These are phyloP conservation scores for Chloropsis cyanopogon DNA, from an alignment of 2,113 vertebrate species.

Conservation along the genomic window DNA sequence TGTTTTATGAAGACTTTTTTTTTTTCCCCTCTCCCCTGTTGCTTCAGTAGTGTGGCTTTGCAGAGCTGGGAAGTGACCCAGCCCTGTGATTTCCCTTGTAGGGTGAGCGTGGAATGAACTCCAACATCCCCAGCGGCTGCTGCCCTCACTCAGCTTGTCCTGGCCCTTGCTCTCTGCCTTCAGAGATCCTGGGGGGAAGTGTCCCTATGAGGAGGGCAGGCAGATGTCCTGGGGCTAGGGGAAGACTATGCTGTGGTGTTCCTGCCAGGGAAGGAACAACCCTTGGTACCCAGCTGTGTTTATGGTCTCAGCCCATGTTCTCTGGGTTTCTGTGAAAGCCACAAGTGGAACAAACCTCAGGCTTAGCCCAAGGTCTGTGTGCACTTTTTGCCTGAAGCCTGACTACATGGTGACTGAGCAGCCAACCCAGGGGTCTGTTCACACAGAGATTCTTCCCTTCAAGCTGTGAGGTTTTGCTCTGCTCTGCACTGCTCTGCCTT, in stretches of 20 bases:
- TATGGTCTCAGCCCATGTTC: not conserved
- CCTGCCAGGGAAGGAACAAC: not conserved
- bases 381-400: not conserved
- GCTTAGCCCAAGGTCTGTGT: not conserved
- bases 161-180: not conserved
- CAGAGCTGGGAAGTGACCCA: not conserved
- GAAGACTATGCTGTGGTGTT: accelerated
- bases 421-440: not conserved
- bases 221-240: not conserved
- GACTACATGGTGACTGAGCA: not conserved
- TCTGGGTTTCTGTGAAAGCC: not conserved
- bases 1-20: not conserved
- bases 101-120: not conserved
- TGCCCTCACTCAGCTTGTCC: accelerated
- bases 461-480: not conserved
- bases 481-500: not conserved
- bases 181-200: not conserved
- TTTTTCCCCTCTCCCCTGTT: not conserved
- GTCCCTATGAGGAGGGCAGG: not conserved
- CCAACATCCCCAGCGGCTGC: not conserved
- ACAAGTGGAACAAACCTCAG: not conserved
- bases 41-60: not conserved
- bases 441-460: accelerated
- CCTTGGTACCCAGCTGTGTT: not conserved
- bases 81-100: not conserved